phyloP scores from a whole-genome alignment of 2,888 invertebrate species.

The Cremastinae sp. region DNA sequence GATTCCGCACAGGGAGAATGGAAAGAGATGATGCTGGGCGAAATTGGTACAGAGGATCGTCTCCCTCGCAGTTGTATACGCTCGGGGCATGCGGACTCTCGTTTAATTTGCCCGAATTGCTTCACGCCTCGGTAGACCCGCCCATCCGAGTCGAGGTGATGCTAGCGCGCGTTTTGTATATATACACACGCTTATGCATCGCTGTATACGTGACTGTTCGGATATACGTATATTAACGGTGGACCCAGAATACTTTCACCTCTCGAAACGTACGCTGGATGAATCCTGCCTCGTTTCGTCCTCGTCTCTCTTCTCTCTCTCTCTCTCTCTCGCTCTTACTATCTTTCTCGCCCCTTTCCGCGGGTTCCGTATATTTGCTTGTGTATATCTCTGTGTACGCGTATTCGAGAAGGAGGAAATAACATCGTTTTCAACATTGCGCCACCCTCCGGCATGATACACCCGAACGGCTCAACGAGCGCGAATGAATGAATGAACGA shows the following conservation, averaged over 20 bases:
- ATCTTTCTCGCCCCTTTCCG: background rate
- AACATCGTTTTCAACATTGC: conserved; percentile 51
- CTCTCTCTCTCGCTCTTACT: background rate
- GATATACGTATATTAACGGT: too few species aligned
- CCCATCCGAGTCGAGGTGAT: conserved; percentile 58
- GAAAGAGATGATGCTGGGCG: conserved; percentile 36
- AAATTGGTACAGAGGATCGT: conserved; percentile 46
- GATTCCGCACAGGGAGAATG: conserved; percentile 11
- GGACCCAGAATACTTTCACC: too few species aligned
- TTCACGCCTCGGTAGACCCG: conserved; percentile 68
- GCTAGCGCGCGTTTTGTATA: conserved; percentile 13
- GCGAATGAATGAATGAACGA: conserved; percentile 41
- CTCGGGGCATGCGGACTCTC: conserved; percentile 61
- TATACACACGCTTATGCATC: conserved; percentile 30
- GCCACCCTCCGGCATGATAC: conserved; percentile 31
- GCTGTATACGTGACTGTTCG: background rate
- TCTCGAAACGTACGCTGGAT: too few species aligned
- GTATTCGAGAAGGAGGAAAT: conserved; percentile 16
- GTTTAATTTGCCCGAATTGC: conserved; percentile 71
- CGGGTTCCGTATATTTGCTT: background rate
- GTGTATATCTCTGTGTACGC: background rate
- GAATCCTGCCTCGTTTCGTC: too few species aligned
- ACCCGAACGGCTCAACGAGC: conserved; percentile 34
- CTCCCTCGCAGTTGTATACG: conserved; percentile 50
- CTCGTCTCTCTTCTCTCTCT: background rate